A percentile compares a stretch with the other conserved stretches of the same genome.
These are phyloP conservation scores for Ceratina calcarata DNA, from an alignment of 1,140 invertebrate genomes.

Conservation along the genomic window DNA sequence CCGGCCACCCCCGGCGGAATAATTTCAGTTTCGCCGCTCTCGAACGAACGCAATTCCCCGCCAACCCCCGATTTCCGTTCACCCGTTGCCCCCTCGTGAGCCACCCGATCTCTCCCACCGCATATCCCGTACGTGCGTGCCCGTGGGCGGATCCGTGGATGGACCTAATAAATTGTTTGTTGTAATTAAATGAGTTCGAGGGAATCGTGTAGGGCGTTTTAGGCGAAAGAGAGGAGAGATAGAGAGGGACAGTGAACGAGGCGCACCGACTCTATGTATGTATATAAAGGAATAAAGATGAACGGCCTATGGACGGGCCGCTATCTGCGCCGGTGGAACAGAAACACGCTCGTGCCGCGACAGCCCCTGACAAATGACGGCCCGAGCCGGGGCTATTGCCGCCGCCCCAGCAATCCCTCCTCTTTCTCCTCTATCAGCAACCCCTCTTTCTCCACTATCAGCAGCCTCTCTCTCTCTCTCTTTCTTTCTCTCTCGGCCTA, in stretches of 20 bases:
- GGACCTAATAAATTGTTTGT: constrained; percentile 81
- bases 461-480: no score
- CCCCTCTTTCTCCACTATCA: constrained; percentile 7
- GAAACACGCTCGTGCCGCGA: constrained; percentile 80
- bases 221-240: constrained; percentile 42
- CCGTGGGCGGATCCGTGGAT: constrained; percentile 77
- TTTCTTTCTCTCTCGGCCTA: constrained; percentile 27
- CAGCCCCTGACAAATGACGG: constrained; percentile 81
- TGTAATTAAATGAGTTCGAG: constrained; percentile 80
- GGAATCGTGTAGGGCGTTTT: constrained; percentile 75
- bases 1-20: constrained; percentile 52
- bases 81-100: constrained; percentile 14
- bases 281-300: constrained; percentile 79
- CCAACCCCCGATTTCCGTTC: constrained; percentile 45
- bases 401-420: constrained; percentile 63
- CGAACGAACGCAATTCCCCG: constrained; percentile 41
- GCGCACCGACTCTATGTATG: constrained; percentile 66
- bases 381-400: constrained; percentile 72
- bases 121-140: constrained; percentile 50
- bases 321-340: constrained; percentile 79
- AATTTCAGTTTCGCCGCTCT: constrained; percentile 57
- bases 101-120: constrained; percentile 24
- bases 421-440: constrained; percentile 50
- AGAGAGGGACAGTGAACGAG: constrained; percentile 8
- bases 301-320: constrained; percentile 79